phyloP scores from a whole-genome alignment of 2,113 vertebrate genomes.

The Ctenodactylus gundi region DNA sequence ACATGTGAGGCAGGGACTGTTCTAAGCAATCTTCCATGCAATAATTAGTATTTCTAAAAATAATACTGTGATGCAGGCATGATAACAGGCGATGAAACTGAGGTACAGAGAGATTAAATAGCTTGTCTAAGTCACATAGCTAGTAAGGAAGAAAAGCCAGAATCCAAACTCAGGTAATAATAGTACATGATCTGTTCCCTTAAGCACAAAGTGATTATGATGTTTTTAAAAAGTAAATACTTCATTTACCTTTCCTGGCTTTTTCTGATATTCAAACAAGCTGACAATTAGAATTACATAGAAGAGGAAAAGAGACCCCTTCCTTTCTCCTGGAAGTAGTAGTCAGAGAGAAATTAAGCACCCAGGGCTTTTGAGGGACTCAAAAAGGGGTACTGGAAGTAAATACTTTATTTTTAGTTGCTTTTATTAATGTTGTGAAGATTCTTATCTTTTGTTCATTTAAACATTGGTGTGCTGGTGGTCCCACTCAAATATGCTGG shows the following conservation, averaged over 20 bases:
- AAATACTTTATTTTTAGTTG: neutral
- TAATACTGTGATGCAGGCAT: neutral
- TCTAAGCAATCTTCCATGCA: neutral
- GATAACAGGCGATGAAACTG: neutral
- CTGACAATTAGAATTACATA: neutral
- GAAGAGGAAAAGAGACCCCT: neutral
- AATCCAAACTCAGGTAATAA: neutral
- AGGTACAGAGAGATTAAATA: neutral
- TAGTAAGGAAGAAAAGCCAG: neutral
- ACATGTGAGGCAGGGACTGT: neutral
- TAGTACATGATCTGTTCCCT: neutral
- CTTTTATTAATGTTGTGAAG: neutral
- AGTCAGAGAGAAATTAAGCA: neutral
- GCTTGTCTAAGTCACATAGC: neutral
- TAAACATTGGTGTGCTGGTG: conserved; percentile 8
- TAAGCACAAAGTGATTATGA: neutral
- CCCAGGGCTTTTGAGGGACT: neutral
- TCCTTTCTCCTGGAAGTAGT: neutral
- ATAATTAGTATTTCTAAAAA: conserved; percentile 15
- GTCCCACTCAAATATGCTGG: neutral
- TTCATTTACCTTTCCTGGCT: neutral
- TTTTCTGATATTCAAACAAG: neutral
- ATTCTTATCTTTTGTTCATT: neutral
- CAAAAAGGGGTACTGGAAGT: neutral
- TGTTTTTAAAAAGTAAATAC: neutral